Evolutionary conservation across 92 coral and sea anemone genomes (phyloP).

Genomic region (Heliopora coerulea): DNA sequence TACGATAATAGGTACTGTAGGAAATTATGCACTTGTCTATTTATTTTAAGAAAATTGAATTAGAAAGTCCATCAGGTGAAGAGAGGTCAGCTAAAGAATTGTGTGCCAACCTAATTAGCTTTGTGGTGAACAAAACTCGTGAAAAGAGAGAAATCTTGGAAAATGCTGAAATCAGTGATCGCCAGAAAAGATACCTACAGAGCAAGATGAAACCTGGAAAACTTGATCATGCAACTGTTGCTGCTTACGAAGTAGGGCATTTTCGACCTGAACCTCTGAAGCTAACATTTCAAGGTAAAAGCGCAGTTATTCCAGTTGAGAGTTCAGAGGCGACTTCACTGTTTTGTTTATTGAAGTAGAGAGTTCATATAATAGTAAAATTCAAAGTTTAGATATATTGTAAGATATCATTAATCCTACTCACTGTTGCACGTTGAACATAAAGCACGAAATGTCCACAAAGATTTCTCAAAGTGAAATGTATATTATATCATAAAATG

Average conservation of each 20-base stretch:
- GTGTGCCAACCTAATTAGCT: conserved; percentile 84
- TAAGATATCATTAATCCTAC: too few species aligned
- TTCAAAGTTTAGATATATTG: too few species aligned
- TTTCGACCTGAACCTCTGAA: conserved; percentile 62
- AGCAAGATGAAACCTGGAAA: conserved; percentile 84
- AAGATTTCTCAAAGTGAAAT: too few species aligned
- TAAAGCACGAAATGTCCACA: too few species aligned
- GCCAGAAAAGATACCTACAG: conserved; percentile 59
- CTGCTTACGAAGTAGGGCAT: conserved; percentile 93
- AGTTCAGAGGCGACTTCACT: too few species aligned
- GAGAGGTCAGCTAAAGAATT: conserved; percentile 71
- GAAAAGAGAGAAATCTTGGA: conserved; percentile 75
- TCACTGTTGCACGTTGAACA: too few species aligned
- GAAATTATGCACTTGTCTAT: too few species aligned
- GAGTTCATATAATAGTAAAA: too few species aligned
- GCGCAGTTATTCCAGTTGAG: neutral
- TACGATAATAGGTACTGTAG: too few species aligned
- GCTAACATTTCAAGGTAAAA: conserved; percentile 55
- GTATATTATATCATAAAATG: too few species aligned
- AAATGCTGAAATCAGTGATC: conserved; percentile 36
- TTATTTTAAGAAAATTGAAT: neutral
- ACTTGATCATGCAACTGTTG: conserved; percentile 95
- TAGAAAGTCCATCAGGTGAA: conserved; percentile 70
- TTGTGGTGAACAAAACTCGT: conserved; percentile 72
- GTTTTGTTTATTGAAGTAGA: conserved; percentile 8